A percentile compares a stretch with the other conserved stretches of the same genome.
Evolutionary conservation across 2,797 vertebrate species (phyloP).

Genomic region (Morus bassanus): DNA sequence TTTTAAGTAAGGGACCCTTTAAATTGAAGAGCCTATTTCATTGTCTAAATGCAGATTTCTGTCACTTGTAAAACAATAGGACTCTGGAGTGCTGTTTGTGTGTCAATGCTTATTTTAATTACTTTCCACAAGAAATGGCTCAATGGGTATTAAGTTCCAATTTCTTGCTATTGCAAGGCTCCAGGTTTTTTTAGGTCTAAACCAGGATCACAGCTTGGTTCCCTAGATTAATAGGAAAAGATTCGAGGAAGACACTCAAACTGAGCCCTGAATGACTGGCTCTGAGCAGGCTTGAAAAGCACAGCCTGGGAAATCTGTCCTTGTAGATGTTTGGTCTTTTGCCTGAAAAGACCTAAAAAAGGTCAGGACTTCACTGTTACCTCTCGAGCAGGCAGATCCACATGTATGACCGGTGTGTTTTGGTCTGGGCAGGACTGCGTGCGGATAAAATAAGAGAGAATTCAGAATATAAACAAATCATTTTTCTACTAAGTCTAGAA

Average conservation of each 20-base stretch:
- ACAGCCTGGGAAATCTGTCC: slow-evolving; percentile 60
- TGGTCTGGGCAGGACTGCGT: background rate
- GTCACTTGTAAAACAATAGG: slow-evolving; percentile 74
- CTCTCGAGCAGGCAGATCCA: background rate
- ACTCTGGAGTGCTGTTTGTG: slow-evolving; percentile 67
- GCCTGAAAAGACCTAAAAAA: background rate
- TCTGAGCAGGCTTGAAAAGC: slow-evolving; percentile 62
- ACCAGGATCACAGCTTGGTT: slow-evolving; percentile 15
- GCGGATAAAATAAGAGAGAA: background rate
- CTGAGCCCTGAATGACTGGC: background rate
- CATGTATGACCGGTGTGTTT: background rate
- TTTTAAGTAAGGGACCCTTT: slow-evolving; percentile 73
- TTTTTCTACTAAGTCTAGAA: background rate
- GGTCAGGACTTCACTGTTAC: background rate
- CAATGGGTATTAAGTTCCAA: slow-evolving; percentile 44
- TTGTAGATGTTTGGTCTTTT: background rate
- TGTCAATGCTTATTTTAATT: slow-evolving; percentile 76
- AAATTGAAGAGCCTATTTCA: slow-evolving; percentile 70
- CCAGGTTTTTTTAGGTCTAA: slow-evolving; percentile 20
- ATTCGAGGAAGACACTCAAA: slow-evolving; percentile 18
- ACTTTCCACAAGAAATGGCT: slow-evolving; percentile 61
- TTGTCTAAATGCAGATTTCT: slow-evolving; percentile 79
- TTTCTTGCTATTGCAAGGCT: slow-evolving; percentile 32
- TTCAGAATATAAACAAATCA: background rate
- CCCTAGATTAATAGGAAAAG: background rate